Evolutionary conservation across 2,113 vertebrate species (phyloP), one percentile per base, ranked within the genome.

Genomic region (Aegotheles bennettii): DNA sequence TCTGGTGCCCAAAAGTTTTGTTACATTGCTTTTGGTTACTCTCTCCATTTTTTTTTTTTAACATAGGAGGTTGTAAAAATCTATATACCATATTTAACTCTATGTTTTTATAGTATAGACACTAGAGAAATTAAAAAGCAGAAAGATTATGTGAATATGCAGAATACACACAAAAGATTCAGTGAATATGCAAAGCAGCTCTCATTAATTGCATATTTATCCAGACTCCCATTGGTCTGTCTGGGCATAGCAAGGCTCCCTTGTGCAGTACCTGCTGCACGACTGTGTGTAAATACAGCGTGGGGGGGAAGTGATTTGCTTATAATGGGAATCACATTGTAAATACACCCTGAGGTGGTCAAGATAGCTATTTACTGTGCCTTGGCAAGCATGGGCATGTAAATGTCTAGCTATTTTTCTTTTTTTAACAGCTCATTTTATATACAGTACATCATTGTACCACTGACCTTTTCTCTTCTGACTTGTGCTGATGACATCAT

Each of bases 401-500:
- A 85, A 56, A n/a, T 65, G 33, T n/a, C 75, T 87, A 71, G 77
- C 53, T 47, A 77, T 96, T 94, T 81, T 96, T 94, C 94, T 95
- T 94, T 69, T 92, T 82, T 94, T 85, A 94, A 91, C 12, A 19
- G 87, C 84, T 96, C 63, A 31, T 83, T 96, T 90, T 96, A 91
- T 57, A 91, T 93, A 95, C 60, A 2, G 83, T 79, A 59, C 74
- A 75, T 96, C 84, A 94, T 75, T 92, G 93, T 82, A 76, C 86
- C 38, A 88, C 77, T 88, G 77, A 97, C 84, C 71, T 96, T 96
- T 97, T 94, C 93, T 95, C 59, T 85, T 91, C 93, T 94, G 80
- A 84, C 92, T 95, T 79, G 83, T 1, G 25, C 87, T 95, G 91
- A 86, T 96, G 87, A 95, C 75, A 82, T 95, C 95, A 92, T 35